Percentiles rank a stretch among this genome's conserved stretches.
Evolutionary conservation across 2,888 invertebrate species (phyloP).

Genomic region (Seira sanloemensis): DNA sequence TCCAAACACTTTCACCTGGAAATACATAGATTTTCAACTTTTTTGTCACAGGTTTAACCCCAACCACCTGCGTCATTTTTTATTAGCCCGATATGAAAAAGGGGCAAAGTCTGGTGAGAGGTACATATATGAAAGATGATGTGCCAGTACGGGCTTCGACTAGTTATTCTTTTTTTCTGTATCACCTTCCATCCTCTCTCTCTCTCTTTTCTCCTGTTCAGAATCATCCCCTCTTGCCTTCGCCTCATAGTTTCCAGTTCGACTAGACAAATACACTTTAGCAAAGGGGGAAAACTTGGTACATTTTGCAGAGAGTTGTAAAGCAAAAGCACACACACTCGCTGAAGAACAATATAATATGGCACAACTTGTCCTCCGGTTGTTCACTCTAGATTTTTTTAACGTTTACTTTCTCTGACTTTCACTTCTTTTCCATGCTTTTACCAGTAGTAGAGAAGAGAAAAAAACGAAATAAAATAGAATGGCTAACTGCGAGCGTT

Average conservation of each 20-base stretch:
- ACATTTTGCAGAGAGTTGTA: background rate
- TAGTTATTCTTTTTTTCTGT: too few species aligned
- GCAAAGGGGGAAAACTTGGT: background rate
- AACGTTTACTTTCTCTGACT: background rate
- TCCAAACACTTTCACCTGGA: background rate
- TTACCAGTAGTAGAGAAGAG: too few species aligned
- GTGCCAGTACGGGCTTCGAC: background rate
- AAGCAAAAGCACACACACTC: background rate
- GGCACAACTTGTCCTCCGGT: conserved; percentile 29
- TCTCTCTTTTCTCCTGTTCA: background rate
- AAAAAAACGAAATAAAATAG: too few species aligned
- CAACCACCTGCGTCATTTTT: conserved; percentile 4
- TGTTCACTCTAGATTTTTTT: conserved; percentile 9
- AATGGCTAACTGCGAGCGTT: background rate
- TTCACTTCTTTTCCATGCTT: background rate
- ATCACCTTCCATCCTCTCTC: background rate
- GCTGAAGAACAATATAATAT: conserved; percentile 8
- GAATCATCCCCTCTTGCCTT: background rate
- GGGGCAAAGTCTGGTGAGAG: background rate
- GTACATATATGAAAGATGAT: background rate
- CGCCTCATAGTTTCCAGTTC: background rate
- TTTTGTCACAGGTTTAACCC: background rate
- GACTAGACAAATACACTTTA: background rate
- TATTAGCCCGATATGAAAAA: background rate
- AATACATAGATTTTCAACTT: background rate